Conservation (phyloP, 2,888 invertebrate genomes). For the Ecdyonurus torrentis region DNA sequence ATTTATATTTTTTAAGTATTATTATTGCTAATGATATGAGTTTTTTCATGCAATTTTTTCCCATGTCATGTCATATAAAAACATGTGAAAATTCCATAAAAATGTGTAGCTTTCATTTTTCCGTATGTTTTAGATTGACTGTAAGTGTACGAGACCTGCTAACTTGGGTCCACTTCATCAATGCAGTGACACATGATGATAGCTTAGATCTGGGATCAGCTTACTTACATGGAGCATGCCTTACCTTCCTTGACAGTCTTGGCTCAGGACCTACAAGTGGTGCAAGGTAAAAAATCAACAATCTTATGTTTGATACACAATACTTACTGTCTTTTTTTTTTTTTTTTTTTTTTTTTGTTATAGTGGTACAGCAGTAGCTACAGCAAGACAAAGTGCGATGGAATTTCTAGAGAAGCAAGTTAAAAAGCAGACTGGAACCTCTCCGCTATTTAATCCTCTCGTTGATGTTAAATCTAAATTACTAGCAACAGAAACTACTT, state of each 20-base stretch:
- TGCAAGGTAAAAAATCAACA: constrained; percentile 32
- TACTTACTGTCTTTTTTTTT: constrained; percentile 4
- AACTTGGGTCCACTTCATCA: constrained; percentile 85
- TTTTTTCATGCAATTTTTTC: no score
- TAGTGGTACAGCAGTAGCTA: background rate
- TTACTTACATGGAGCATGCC: constrained; percentile 76
- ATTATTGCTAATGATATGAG: no score
- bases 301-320: background rate
- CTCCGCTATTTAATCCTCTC: background rate
- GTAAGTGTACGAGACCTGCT: constrained; percentile 83
- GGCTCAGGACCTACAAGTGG: constrained; percentile 66
- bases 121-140: constrained; percentile 45
- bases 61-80: no score
- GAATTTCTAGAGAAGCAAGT: background rate
- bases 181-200: constrained; percentile 31
- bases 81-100: no score
- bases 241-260: constrained; percentile 82
- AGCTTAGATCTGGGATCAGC: constrained; percentile 40
- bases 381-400: background rate
- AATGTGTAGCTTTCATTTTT: background rate
- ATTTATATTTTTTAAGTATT: no score
- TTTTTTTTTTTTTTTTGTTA: background rate
- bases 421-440: background rate
- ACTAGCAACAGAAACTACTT: background rate
- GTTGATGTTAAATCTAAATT: background rate